Evolutionary conservation across 2,113 vertebrate genomes (phyloP), one percentile per base, ranked within the genome.

Genomic region (Copsychus sechellarum): DNA sequence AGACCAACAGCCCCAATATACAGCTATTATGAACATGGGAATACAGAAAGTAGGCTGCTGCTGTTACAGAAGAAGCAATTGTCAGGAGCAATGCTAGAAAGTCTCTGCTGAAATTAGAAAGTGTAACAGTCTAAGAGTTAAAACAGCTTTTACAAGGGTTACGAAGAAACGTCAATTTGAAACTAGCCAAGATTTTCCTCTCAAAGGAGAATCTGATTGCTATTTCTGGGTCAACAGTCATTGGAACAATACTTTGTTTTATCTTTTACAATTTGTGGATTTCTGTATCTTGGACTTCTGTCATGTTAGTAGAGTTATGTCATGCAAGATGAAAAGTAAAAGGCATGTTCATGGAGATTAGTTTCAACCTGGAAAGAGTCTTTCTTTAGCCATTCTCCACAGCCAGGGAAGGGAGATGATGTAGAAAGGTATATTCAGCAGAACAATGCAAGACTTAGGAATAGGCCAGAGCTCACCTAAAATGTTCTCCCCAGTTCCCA

Each of bases 11-110:
- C 38, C 77, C 67, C 48, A 58, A 67, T 60, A 73, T n/a, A 78
- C 4, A 81, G 83, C n/a, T 67, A 81, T 53, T 71, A 88, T 40
- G 78, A 92, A 90, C 67, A 34, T 23, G 85, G 86, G 88, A 94
- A 94, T 93, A 90, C 15, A 64, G 60, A 93, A 96, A 95, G 56
- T 74, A 90, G 90, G 85, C 60, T 93, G 85, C 86, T 93, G 69
- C 74, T 71, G 47, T 80, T 90, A 47, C 56, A 67, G 43, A 92
- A 90, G 71, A 29, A 92, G 69, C 26, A 93, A 86, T 36, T 65
- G 74, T 80, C 90, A 86, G 74, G 13, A 90, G 91, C 81, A 93
- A 34, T 28, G 64, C 50, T 24, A 36, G 38, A 83, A 91, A 93
- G 57, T 45, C 58, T 47, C 66, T 70, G 57, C 36, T 78, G 64